Base-by-base conservation (phyloP, 2,888 invertebrate genomes). In the Cosmopolites sordidus region DNA sequence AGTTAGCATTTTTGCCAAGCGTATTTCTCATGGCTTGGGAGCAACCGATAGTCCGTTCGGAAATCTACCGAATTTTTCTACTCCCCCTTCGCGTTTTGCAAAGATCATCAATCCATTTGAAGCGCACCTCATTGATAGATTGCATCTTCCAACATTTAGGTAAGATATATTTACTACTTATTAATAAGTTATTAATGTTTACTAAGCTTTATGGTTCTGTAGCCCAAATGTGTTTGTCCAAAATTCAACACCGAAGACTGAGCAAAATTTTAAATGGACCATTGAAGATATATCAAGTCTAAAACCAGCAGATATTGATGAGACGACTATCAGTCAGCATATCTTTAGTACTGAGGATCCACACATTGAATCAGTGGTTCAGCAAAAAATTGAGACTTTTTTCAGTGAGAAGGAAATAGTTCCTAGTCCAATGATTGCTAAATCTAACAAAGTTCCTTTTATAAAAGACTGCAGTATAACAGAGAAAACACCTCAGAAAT, bases 101-200 rank as follows among this genome's bases (percentile, higher is more conserved):
- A 79, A 76, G 63, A 79, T 84, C 45, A 76, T 79, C 56, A 87
- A 86, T 76, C 86, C 86, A 2, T 87, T 87, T 67, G 86, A 86
- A 63, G 77, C 76, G 62, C 82, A 78, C 43, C 72, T 86, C 58
- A 80, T 82, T 44, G 83, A 82, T 60, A 79, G 78, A 64, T 72
- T 86, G 50, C 84, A 86, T 69, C 77, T 82, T 52, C 83, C 84
- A 59, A 77, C 87, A 65, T 86, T 84, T 73, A 87, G 87, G 83
- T 83, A 69, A 72, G 69, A 60, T 12, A 14, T 18, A 30, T 18
- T 18, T 16, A 5, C 4, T 16, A 16, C 5, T 40, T 16, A 40
- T 3, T 40, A 3, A 5, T 22, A 22, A 5, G 17, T 37, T 29
- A 22, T 33, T 33, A 33, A 33, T 29, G 16, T 37, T 9, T 3